A percentile compares a stretch with the other conserved stretches of the same genome.
These are phyloP conservation scores for Sardina pilchardus DNA, from an alignment of 2,113 vertebrate species.

Conservation along the genomic window DNA sequence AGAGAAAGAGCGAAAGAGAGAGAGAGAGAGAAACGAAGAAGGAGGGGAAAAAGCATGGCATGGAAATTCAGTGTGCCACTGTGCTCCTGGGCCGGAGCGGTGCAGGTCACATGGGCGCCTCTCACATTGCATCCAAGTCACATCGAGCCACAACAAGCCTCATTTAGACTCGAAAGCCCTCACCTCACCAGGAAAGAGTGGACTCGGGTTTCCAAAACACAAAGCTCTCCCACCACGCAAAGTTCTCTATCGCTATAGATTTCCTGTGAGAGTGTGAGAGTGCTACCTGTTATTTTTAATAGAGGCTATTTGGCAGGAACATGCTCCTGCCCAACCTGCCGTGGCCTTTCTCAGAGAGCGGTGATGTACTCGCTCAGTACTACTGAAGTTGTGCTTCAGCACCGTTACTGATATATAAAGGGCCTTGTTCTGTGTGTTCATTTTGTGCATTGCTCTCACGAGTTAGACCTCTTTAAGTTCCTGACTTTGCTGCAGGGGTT, in stretches of 20 bases:
- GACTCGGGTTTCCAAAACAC: not conserved
- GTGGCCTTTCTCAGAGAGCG: not conserved
- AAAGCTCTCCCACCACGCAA: not conserved
- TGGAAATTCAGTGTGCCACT: conserved; percentile 13
- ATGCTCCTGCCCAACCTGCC: not conserved
- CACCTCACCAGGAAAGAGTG: not conserved
- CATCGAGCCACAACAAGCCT: conserved; percentile 29
- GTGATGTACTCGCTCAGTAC: too few relatives aligned
- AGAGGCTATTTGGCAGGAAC: not conserved
- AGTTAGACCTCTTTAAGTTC: too few relatives aligned
- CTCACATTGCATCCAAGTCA: conserved; percentile 27
- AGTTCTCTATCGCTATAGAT: not conserved
- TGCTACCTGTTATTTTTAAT: conserved; percentile 10
- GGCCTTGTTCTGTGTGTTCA: not conserved
- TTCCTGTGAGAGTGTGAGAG: not conserved
- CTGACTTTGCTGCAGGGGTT: not conserved
- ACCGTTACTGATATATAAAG: not conserved
- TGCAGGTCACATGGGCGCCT: conserved; percentile 12
- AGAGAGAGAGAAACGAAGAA: too few relatives aligned
- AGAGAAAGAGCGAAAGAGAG: not conserved
- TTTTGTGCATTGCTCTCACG: not conserved
- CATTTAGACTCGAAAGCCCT: conserved; percentile 30
- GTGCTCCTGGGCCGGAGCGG: not conserved
- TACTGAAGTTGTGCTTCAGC: not conserved
- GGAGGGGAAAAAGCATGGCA: not conserved